A percentile compares a stretch with the other conserved stretches of the same genome.
Evolutionary conservation across 2,888 invertebrate species (phyloP).

Genomic region (Branchellion lobata): DNA sequence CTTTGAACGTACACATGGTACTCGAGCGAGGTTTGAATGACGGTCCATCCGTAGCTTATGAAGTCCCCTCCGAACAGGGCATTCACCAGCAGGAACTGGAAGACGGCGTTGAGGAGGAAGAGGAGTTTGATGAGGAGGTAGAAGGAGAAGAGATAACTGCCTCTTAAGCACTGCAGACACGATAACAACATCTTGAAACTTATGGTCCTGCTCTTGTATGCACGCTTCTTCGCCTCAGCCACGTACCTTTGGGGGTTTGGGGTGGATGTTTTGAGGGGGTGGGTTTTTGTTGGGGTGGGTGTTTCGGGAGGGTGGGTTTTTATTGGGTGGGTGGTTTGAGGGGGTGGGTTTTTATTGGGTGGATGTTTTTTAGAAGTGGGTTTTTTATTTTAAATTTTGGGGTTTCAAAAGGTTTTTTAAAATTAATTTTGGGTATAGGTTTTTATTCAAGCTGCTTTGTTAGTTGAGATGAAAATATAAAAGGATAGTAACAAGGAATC

Average conservation of each 20-base stretch:
- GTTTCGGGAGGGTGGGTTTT: too few species aligned
- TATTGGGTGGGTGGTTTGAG: too few species aligned
- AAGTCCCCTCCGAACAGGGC: conserved; percentile 37
- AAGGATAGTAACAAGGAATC: too few species aligned
- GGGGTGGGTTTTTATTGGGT: too few species aligned
- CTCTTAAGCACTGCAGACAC: conserved; percentile 34
- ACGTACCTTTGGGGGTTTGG: conserved; percentile 19
- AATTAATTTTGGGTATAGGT: too few species aligned
- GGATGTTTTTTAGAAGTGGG: too few species aligned
- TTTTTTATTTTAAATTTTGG: too few species aligned
- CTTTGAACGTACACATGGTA: conserved; percentile 46
- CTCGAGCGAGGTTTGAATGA: conserved; percentile 21
- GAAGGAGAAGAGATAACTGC: conserved; percentile 34
- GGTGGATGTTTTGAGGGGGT: neutral
- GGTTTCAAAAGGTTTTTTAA: too few species aligned
- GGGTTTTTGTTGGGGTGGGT: too few species aligned
- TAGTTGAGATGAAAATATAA: too few species aligned
- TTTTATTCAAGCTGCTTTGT: too few species aligned
- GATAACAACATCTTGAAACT: conserved; percentile 39
- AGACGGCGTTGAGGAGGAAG: conserved; percentile 44
- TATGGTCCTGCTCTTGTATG: conserved; percentile 25
- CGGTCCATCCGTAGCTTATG: conserved; percentile 34
- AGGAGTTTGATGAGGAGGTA: conserved; percentile 46
- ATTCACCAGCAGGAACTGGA: conserved; percentile 39
- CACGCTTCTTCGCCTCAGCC: neutral